Conservation (phyloP, 2,888 invertebrate genomes). For the Dioctria linearis region DNA sequence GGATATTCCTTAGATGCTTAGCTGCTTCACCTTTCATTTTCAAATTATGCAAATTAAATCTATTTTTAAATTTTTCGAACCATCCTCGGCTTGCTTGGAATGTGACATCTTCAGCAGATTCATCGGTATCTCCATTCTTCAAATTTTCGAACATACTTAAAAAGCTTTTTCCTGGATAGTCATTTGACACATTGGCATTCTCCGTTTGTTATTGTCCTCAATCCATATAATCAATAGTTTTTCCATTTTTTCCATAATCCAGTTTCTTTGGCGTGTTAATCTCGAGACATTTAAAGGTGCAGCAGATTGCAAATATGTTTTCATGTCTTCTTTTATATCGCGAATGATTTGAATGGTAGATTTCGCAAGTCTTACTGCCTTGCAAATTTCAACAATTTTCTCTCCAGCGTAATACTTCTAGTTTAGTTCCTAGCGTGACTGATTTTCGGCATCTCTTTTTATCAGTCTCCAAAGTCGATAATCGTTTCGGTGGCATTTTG, state of each 20-base stretch:
- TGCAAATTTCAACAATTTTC: conserved; percentile 60
- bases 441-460: conserved; percentile 55
- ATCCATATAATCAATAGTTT: conserved; percentile 58
- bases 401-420: conserved; percentile 59
- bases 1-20: conserved; percentile 53
- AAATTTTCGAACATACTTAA: conserved; percentile 61
- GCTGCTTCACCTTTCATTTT: conserved; percentile 60
- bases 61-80: conserved; percentile 59
- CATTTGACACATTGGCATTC: conserved; percentile 61
- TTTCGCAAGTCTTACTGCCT: conserved; percentile 58
- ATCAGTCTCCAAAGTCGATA: conserved; percentile 55
- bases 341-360: conserved; percentile 60
- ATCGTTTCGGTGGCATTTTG: conserved; percentile 55
- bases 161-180: conserved; percentile 61
- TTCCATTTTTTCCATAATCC: conserved; percentile 6
- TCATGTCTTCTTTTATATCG: conserved; percentile 60
- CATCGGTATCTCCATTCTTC: conserved; percentile 58
- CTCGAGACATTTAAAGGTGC: conserved; percentile 60
- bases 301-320: conserved; percentile 58
- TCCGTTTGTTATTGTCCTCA: conserved; percentile 59
- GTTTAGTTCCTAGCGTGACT: conserved; percentile 57
- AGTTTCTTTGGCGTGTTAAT: neutral
- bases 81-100: conserved; percentile 57
- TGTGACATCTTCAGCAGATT: conserved; percentile 54
- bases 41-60: conserved; percentile 59